Percentiles rank a stretch among this genome's conserved stretches.
Evolutionary conservation across 2,888 invertebrate genomes (phyloP).

Genomic region (Flabesymbios commensalis): DNA sequence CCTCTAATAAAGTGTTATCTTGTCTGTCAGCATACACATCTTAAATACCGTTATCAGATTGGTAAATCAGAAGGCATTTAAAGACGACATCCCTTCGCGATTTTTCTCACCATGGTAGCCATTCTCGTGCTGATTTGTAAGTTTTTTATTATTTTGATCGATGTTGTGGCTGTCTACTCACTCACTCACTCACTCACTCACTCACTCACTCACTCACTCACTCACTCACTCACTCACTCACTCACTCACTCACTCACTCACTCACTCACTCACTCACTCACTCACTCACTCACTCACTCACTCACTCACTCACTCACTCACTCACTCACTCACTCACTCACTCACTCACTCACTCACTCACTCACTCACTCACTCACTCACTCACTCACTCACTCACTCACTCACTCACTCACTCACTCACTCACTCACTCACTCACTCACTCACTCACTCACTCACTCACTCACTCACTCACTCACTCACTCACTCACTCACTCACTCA

Average conservation of each 20-base stretch:
- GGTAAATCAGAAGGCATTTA: too few species aligned
- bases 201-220: constrained; percentile 24
- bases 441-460: constrained; percentile 15
- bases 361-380: constrained; percentile 19
- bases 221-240: constrained; percentile 23
- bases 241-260: constrained; percentile 23
- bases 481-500: too few species aligned
- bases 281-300: constrained; percentile 13
- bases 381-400: constrained; percentile 18
- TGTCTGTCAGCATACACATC: too few species aligned
- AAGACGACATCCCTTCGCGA: too few species aligned
- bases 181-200: constrained; percentile 18
- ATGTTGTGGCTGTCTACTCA: constrained; percentile 10
- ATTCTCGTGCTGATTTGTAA: too few species aligned
- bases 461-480: constrained; percentile 9
- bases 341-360: constrained; percentile 19
- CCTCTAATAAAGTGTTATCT: too few species aligned
- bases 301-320: constrained; percentile 17
- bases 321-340: constrained; percentile 20
- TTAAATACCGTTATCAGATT: too few species aligned
- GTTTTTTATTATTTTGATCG: too few species aligned
- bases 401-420: constrained; percentile 16
- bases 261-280: constrained; percentile 20
- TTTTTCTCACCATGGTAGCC: too few species aligned
- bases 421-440: constrained; percentile 11